A percentile compares a stretch with the other conserved stretches of the same genome.
Conservation (phyloP, 2,797 vertebrate genomes). For the Ceryle rudis region DNA sequence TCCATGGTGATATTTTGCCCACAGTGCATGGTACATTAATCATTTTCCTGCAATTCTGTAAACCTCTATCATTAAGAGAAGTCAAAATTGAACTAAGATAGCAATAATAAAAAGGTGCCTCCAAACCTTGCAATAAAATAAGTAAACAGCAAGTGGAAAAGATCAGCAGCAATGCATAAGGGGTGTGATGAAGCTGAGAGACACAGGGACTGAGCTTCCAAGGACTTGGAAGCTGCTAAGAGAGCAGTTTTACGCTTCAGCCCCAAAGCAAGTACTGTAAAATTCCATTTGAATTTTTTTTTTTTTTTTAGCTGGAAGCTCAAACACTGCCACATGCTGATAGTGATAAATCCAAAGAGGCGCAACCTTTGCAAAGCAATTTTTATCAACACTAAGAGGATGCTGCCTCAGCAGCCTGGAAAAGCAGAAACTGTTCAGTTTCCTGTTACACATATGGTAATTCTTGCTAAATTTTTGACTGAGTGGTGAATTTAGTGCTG, state of each 20-base stretch:
- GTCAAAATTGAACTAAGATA: not conserved
- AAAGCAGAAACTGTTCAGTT: conserved; percentile 45
- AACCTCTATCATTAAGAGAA: not conserved
- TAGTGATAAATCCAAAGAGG: conserved; percentile 82
- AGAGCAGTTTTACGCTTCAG: conserved; percentile 77
- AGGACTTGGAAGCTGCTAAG: conserved; percentile 60
- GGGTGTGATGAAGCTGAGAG: not conserved
- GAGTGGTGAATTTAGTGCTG: not conserved
- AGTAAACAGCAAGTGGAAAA: conserved; percentile 6
- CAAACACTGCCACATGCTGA: conserved; percentile 81
- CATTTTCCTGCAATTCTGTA: not conserved
- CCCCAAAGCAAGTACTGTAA: conserved; percentile 77
- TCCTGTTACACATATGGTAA: conserved; percentile 40
- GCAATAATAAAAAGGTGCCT: not conserved
- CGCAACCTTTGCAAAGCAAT: conserved; percentile 78
- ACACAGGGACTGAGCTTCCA: conserved; percentile 3
- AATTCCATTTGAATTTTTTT: conserved; percentile 80
- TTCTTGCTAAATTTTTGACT: conserved; percentile 18
- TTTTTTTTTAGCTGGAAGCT: conserved; percentile 72
- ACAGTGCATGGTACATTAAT: not conserved
- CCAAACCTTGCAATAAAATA: not conserved
- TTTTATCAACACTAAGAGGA: conserved; percentile 76
- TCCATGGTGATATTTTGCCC: not conserved
- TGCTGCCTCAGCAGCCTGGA: conserved; percentile 74
- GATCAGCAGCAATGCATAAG: not conserved